Conservation (phyloP, 2,888 invertebrate species). For the Andricus quercusramuli region DNA sequence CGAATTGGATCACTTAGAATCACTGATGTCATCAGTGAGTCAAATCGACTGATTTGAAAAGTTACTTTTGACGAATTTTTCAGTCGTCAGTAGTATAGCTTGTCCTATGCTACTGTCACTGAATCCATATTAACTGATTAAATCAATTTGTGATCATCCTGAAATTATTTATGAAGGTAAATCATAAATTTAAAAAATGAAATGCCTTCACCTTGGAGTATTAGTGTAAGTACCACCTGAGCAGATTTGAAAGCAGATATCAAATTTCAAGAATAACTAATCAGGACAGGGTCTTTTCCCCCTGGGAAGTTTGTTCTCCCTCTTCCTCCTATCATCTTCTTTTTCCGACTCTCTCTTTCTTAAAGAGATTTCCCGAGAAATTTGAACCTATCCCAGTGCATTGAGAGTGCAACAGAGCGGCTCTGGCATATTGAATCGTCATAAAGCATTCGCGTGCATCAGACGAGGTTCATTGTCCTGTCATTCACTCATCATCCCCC, state of each 20-base stretch:
- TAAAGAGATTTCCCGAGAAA: slow-evolving; percentile 60
- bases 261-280: slow-evolving; percentile 27
- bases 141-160: no score
- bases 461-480: slow-evolving; percentile 76
- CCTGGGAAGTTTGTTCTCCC: background rate
- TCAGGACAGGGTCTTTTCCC: slow-evolving; percentile 1
- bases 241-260: slow-evolving; percentile 5
- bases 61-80: no score
- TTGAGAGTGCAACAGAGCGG: slow-evolving; percentile 66
- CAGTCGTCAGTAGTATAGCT: no score
- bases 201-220: background rate
- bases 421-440: slow-evolving; percentile 76
- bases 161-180: no score
- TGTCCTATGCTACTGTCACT: no score
- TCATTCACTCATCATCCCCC: slow-evolving; percentile 78
- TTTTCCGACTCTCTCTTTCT: slow-evolving; percentile 30
- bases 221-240: background rate
- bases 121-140: no score
- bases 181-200: background rate
- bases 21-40: no score
- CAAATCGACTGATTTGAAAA: no score
- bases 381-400: slow-evolving; percentile 61
- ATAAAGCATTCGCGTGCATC: slow-evolving; percentile 77
- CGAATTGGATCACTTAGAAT: no score
- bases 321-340: slow-evolving; percentile 3